Percentiles rank a stretch among this genome's conserved stretches.
Evolutionary conservation across 2,888 invertebrate species (phyloP).

Genomic region (Lymantria dispar): DNA sequence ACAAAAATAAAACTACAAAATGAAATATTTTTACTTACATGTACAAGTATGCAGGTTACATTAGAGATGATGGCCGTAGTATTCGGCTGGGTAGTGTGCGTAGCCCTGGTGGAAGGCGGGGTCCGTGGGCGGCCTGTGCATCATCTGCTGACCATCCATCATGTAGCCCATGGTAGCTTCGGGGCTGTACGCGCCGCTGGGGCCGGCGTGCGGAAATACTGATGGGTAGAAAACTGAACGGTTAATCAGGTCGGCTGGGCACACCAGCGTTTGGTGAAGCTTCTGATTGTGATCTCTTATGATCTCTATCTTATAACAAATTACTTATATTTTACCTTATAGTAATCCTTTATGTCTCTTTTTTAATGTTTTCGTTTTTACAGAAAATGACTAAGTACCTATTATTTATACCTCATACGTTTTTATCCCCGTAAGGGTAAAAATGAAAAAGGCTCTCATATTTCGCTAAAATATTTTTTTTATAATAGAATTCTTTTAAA

Average conservation of each 20-base stretch:
- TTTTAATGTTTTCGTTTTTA: no score
- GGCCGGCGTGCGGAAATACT: slow-evolving; percentile 97
- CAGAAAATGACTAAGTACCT: no score
- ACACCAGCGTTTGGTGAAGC: slow-evolving; percentile 14
- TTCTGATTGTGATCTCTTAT: not conserved
- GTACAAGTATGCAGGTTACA: slow-evolving; percentile 67
- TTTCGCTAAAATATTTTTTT: no score
- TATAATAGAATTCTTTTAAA: no score
- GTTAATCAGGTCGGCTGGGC: slow-evolving; percentile 71
- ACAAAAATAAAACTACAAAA: not conserved
- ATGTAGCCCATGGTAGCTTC: slow-evolving; percentile 98
- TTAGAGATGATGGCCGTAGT: slow-evolving; percentile 97
- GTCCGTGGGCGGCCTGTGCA: slow-evolving; percentile 97
- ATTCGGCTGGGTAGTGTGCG: slow-evolving; percentile 94
- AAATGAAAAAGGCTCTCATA: no score
- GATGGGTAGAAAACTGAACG: slow-evolving; percentile 78
- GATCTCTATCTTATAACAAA: no score
- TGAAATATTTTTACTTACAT: slow-evolving; percentile 57
- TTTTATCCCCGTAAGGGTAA: no score
- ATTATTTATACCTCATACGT: no score
- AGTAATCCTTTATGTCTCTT: no score
- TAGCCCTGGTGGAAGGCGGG: slow-evolving; percentile 97
- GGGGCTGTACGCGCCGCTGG: slow-evolving; percentile 97
- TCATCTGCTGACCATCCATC: slow-evolving; percentile 99
- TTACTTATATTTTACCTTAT: no score